Evolutionary conservation across 2,797 vertebrate species (phyloP).

Genomic region (Phylloscopus collybita): DNA sequence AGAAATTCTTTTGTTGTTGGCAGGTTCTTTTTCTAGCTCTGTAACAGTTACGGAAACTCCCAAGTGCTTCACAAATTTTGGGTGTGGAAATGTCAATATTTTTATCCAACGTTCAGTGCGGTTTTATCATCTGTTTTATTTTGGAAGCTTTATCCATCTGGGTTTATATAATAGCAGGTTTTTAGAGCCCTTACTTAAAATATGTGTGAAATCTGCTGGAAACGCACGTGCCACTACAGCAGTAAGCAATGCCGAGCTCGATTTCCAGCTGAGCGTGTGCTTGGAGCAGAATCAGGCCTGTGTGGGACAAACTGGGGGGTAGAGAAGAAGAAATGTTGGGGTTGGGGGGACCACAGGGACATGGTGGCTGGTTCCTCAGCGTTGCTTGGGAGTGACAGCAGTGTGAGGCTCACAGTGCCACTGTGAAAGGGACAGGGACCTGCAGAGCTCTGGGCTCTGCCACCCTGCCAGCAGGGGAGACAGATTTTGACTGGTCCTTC

Average conservation of each 20-base stretch:
- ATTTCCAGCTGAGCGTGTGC: background rate
- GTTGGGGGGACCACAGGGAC: rapidly evolving
- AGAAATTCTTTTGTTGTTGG: background rate
- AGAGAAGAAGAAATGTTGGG: background rate
- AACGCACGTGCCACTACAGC: rapidly evolving
- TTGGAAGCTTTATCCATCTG: background rate
- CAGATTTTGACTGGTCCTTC: background rate
- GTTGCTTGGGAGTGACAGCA: background rate
- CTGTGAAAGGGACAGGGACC: background rate
- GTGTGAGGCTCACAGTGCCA: rapidly evolving
- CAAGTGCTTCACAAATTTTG: background rate
- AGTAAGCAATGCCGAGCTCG: background rate
- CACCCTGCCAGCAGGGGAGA: background rate
- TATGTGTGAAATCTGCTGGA: background rate
- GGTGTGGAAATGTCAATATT: background rate
- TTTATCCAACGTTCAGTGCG: background rate
- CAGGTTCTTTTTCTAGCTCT: background rate
- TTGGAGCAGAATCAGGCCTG: background rate
- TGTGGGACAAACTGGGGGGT: background rate
- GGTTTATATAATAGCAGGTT: rapidly evolving
- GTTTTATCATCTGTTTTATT: background rate
- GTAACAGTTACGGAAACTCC: background rate
- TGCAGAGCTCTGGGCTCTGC: background rate
- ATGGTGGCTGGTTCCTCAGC: rapidly evolving
- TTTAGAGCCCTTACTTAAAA: background rate